These are phyloP conservation scores for Chanos chanos DNA, from an alignment of 2,797 vertebrate genomes.

Conservation along the genomic window DNA sequence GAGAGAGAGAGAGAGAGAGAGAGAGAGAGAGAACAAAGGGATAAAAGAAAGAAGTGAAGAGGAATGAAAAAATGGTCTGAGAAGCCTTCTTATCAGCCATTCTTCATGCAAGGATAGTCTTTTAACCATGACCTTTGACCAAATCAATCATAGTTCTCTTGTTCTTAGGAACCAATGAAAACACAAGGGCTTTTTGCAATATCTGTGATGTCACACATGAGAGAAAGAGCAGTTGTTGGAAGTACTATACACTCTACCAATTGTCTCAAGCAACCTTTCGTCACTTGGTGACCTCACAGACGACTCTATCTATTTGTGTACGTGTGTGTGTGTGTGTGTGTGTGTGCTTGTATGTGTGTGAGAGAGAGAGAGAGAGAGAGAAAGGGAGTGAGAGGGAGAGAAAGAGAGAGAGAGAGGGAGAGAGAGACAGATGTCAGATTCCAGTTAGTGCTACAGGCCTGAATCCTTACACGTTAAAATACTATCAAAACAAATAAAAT, in stretches of 20 bases:
- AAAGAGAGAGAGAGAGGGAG: too few relatives aligned
- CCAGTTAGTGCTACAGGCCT: too few relatives aligned
- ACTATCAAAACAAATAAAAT: too few relatives aligned
- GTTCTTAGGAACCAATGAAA: neutral
- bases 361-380: too few relatives aligned
- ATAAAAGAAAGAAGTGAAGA: neutral
- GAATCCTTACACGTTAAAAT: too few relatives aligned
- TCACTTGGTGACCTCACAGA: neutral
- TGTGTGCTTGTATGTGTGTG: neutral
- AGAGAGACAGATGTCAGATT: too few relatives aligned
- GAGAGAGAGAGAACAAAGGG: too few relatives aligned
- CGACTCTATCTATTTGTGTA: slow-evolving; percentile 1
- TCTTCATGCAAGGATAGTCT: neutral
- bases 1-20: neutral
- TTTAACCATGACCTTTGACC: slow-evolving; percentile 9
- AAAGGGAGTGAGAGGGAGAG: too few relatives aligned
- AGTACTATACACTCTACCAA: slow-evolving; percentile 4
- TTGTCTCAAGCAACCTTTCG: slow-evolving; percentile 10
- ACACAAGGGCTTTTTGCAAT: slow-evolving; percentile 7
- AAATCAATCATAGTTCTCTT: slow-evolving; percentile 4
- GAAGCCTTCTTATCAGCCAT: neutral
- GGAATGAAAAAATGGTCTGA: neutral
- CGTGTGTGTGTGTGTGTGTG: neutral
- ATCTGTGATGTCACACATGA: slow-evolving; percentile 6
- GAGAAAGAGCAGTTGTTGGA: slow-evolving; percentile 1